phyloP scores from a whole-genome alignment of 2,888 invertebrate species.

The Bimastos eiseni region DNA sequence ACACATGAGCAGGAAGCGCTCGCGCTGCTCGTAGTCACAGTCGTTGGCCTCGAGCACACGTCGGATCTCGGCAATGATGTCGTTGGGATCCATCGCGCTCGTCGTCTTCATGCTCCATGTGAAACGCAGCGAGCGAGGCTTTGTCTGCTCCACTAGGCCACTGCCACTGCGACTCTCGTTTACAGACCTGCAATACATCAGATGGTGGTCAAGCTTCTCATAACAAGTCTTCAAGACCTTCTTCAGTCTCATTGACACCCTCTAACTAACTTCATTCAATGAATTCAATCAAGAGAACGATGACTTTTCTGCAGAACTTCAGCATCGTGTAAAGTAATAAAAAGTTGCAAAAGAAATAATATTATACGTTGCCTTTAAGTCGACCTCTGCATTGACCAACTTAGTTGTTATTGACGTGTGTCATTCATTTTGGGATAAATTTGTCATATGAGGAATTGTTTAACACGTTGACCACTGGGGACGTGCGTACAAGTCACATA shows the following conservation, averaged over 20 bases:
- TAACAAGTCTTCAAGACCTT: background rate
- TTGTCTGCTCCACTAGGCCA: slow-evolving; percentile 47
- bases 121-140: slow-evolving; percentile 73
- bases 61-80: slow-evolving; percentile 97
- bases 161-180: slow-evolving; percentile 49
- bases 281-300: too few relatives aligned
- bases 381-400: too few relatives aligned
- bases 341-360: too few relatives aligned
- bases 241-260: background rate
- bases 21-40: slow-evolving; percentile 99
- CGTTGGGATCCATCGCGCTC: slow-evolving; percentile 91
- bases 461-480: too few relatives aligned
- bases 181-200: background rate
- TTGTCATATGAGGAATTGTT: too few relatives aligned
- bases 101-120: slow-evolving; percentile 99
- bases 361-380: too few relatives aligned
- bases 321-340: too few relatives aligned
- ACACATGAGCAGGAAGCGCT: slow-evolving; percentile 93
- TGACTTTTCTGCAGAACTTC: too few relatives aligned
- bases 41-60: slow-evolving; percentile 96
- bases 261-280: too few relatives aligned
- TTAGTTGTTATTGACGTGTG: too few relatives aligned
- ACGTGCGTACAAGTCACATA: too few relatives aligned
- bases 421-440: too few relatives aligned
- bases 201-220: background rate